Percentiles rank a stretch among this genome's conserved stretches.
These are phyloP conservation scores for Patiria pectinifera DNA, from an alignment of 53 echinoderm and acorn worm genomes.

Conservation along the genomic window DNA sequence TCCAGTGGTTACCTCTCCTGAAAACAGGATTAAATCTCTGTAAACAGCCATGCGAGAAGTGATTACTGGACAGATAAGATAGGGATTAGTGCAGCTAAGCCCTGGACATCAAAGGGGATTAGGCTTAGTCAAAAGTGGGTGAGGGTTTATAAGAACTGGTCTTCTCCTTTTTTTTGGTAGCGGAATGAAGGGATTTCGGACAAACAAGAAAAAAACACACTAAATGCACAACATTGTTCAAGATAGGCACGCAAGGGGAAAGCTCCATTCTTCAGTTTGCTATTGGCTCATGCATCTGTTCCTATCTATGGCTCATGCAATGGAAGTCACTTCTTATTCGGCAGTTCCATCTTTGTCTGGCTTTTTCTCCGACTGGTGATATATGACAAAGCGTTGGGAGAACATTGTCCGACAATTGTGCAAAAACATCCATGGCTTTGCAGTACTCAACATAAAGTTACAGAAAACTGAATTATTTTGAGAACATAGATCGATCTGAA, in stretches of 20 bases:
- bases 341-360: too few species aligned
- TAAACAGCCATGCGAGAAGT: constrained; percentile 10
- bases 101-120: neutral
- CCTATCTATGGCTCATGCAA: too few species aligned
- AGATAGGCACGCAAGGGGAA: neutral
- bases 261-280: too few species aligned
- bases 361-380: too few species aligned
- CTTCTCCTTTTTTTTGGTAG: neutral
- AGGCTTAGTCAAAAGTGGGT: constrained; percentile 4
- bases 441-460: too few species aligned
- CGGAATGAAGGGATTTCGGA: neutral
- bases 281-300: too few species aligned
- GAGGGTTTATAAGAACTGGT: neutral
- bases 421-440: too few species aligned
- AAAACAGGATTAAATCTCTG: constrained; percentile 48
- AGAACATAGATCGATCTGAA: too few species aligned
- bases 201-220: neutral
- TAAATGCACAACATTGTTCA: neutral
- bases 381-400: too few species aligned
- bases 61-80: neutral
- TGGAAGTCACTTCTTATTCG: too few species aligned
- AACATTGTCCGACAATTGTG: too few species aligned
- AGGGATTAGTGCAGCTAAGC: constrained; percentile 24
- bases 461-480: too few species aligned
- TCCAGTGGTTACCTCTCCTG: neutral